Evolutionary conservation across 2,113 vertebrate genomes (phyloP).

Genomic region (Orientallactaga bullata): DNA sequence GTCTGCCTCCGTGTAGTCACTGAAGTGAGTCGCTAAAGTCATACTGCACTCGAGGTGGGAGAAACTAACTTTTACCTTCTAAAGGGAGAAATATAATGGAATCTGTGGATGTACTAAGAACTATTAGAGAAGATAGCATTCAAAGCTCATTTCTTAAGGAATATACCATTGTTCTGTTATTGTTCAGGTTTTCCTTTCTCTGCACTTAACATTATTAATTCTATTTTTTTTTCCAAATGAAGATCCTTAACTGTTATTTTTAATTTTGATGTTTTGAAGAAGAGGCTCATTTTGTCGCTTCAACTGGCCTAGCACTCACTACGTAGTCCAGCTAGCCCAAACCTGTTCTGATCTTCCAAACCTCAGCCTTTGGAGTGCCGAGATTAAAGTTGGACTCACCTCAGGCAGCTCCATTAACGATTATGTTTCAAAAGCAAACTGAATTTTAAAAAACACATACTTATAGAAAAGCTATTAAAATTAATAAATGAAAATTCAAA

Average conservation of each 20-base stretch:
- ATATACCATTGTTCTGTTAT: not conserved
- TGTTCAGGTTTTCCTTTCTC: conserved; percentile 13
- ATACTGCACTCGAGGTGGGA: not conserved
- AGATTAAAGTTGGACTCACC: not conserved
- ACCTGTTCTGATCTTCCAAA: not conserved
- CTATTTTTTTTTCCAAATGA: conserved; percentile 43
- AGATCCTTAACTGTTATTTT: not conserved
- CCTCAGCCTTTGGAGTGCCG: not conserved
- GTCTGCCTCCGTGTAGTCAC: not conserved
- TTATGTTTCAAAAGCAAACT: conserved; percentile 47
- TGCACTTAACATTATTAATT: not conserved
- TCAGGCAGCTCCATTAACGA: not conserved
- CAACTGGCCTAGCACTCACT: no score
- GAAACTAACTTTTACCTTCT: not conserved
- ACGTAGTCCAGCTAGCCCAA: not conserved
- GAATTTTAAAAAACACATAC: not conserved
- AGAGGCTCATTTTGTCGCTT: no score
- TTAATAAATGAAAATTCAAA: conserved; percentile 37
- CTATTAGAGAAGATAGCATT: not conserved
- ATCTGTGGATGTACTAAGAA: conserved; percentile 26
- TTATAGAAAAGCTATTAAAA: conserved; percentile 52
- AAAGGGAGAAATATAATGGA: not conserved
- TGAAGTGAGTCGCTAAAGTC: not conserved
- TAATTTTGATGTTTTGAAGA: not conserved
- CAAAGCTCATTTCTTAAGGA: not conserved